Percentiles rank a stretch among this genome's conserved stretches.
These are phyloP conservation scores for Pollenia amentaria DNA, from an alignment of 2,888 invertebrate genomes.

Conservation along the genomic window DNA sequence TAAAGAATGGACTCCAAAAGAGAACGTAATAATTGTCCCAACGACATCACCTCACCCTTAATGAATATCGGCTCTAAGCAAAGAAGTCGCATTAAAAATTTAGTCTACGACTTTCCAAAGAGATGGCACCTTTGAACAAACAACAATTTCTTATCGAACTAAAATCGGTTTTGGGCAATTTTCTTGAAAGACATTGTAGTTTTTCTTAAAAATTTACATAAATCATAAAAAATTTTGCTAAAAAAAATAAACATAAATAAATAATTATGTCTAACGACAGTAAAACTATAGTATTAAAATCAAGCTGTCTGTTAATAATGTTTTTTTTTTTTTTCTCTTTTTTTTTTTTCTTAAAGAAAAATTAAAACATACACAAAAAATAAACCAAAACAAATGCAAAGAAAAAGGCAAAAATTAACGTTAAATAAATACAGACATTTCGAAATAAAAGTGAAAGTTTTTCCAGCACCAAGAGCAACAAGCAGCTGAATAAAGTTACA, in stretches of 20 bases:
- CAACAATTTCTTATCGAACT: no score
- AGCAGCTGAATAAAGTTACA: slow-evolving; percentile 5
- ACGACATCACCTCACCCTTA: no score
- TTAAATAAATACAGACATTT: slow-evolving; percentile 74
- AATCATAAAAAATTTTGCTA: slow-evolving; percentile 30
- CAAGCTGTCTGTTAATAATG: slow-evolving; percentile 46
- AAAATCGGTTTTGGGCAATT: not conserved
- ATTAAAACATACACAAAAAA: slow-evolving; percentile 3
- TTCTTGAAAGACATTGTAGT: not conserved
- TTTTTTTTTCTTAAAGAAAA: slow-evolving; percentile 48
- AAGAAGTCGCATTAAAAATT: no score
- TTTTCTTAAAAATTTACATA: slow-evolving; percentile 42
- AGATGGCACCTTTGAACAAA: no score
- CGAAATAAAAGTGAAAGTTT: slow-evolving; percentile 82
- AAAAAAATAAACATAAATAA: not conserved
- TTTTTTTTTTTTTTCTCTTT: slow-evolving; percentile 33
- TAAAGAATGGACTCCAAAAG: no score
- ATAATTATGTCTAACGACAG: slow-evolving; percentile 56
- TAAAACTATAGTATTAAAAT: slow-evolving; percentile 55
- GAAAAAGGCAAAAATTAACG: slow-evolving; percentile 45
- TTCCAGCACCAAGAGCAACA: slow-evolving; percentile 70
- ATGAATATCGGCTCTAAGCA: no score
- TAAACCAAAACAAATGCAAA: slow-evolving; percentile 22
- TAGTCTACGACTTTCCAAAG: no score
- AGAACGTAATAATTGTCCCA: no score